A percentile compares a stretch with the other conserved stretches of the same genome.
These are phyloP conservation scores for Stenopsyche tienmushanensis DNA, from an alignment of 1,140 invertebrate species.

Conservation along the genomic window DNA sequence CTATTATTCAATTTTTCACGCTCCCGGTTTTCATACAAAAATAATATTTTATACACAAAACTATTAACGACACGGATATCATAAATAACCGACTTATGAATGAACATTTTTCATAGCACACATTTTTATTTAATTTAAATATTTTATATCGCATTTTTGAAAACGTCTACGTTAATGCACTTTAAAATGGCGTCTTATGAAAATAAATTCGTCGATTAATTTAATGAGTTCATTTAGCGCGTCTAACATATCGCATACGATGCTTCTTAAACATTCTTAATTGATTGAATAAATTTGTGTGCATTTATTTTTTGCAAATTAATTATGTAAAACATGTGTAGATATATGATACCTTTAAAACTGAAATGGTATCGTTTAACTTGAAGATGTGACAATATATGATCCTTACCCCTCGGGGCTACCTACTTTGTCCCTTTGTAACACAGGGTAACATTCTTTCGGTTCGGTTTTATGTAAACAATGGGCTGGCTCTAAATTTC, in stretches of 20 bases:
- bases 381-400: conserved; percentile 22
- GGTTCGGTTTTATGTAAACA: conserved; percentile 36
- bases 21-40: conserved; percentile 39
- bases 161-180: too few relatives aligned
- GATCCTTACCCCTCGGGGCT: neutral
- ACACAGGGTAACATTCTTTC: conserved; percentile 32
- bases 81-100: neutral
- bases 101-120: neutral
- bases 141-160: neutral
- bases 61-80: neutral
- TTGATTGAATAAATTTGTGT: too few relatives aligned
- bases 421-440: conserved; percentile 18
- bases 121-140: neutral
- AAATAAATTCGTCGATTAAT: too few relatives aligned
- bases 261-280: too few relatives aligned
- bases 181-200: too few relatives aligned
- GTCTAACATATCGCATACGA: too few relatives aligned
- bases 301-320: too few relatives aligned
- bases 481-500: conserved; percentile 33
- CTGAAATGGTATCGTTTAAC: too few relatives aligned
- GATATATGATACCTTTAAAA: too few relatives aligned
- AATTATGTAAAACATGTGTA: too few relatives aligned
- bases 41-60: conserved; percentile 25
- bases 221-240: too few relatives aligned
- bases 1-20: conserved; percentile 41